phyloP scores from a whole-genome alignment of 2,888 invertebrate species.

The Crepidodera aurea region DNA sequence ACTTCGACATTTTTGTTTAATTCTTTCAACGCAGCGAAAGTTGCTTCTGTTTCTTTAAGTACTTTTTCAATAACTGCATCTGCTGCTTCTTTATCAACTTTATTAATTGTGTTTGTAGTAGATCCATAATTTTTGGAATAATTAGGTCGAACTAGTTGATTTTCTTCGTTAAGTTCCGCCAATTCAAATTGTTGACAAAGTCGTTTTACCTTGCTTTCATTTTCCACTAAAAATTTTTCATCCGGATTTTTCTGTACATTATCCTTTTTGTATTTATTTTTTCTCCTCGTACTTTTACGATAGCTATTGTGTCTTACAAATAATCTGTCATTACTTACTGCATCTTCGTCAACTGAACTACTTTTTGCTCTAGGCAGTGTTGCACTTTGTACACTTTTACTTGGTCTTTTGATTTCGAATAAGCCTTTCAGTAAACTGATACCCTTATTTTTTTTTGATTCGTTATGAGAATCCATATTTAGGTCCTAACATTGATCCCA shows the following conservation, averaged over 20 bases:
- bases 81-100: background rate
- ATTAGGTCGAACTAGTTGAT: background rate
- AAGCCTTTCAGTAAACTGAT: slow-evolving; percentile 22
- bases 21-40: background rate
- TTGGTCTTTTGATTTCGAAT: slow-evolving; percentile 35
- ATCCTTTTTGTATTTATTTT: slow-evolving; percentile 22
- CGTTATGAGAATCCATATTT: slow-evolving; percentile 29
- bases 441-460: slow-evolving; percentile 5
- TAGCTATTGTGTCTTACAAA: slow-evolving; percentile 21
- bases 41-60: background rate
- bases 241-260: background rate
- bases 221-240: slow-evolving; percentile 6
- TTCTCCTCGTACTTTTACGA: slow-evolving; percentile 15
- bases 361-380: slow-evolving; percentile 21
- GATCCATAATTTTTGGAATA: background rate
- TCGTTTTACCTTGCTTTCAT: background rate
- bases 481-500: slow-evolving; percentile 1
- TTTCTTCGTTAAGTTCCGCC: background rate
- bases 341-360: slow-evolving; percentile 20
- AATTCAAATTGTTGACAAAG: slow-evolving; percentile 22
- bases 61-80: background rate
- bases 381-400: slow-evolving; percentile 17
- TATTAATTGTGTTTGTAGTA: too few relatives aligned
- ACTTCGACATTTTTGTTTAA: slow-evolving; percentile 12
- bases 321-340: slow-evolving; percentile 14